phyloP scores from a whole-genome alignment of 2,888 invertebrate genomes.

The Junonia oenone region DNA sequence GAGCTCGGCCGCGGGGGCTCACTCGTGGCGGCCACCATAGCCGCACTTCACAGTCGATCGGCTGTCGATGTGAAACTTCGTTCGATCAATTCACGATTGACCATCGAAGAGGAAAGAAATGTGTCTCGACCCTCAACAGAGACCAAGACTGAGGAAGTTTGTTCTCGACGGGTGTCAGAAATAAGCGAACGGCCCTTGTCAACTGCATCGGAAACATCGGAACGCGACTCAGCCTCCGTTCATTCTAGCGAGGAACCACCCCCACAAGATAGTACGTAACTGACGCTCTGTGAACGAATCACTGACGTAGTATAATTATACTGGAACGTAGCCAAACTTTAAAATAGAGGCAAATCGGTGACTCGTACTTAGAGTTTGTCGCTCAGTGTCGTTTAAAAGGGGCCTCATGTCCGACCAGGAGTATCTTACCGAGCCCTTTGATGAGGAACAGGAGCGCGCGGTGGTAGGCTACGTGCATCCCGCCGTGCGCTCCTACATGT shows the following conservation, averaged over 20 bases:
- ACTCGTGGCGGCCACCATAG: constrained; percentile 81
- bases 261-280: constrained; percentile 73
- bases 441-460: constrained; percentile 68
- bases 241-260: constrained; percentile 76
- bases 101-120: constrained; percentile 48
- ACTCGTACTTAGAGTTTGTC: constrained; percentile 69
- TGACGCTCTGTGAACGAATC: constrained; percentile 59
- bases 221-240: constrained; percentile 71
- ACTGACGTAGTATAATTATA: constrained; percentile 62
- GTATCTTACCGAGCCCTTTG: constrained; percentile 70
- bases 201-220: constrained; percentile 71
- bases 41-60: constrained; percentile 66
- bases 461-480: constrained; percentile 65
- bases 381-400: constrained; percentile 70
- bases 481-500: constrained; percentile 77
- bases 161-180: constrained; percentile 54
- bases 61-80: constrained; percentile 56
- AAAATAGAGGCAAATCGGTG: constrained; percentile 73
- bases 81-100: constrained; percentile 50
- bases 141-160: constrained; percentile 46
- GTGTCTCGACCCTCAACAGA: constrained; percentile 42
- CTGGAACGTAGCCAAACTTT: constrained; percentile 73
- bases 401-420: constrained; percentile 78
- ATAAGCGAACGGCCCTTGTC: constrained; percentile 70
- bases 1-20: constrained; percentile 78